Evolutionary conservation across 2,113 vertebrate genomes (phyloP), one percentile per base, ranked within the genome.

Genomic region (Ornithorhynchus anatinus): DNA sequence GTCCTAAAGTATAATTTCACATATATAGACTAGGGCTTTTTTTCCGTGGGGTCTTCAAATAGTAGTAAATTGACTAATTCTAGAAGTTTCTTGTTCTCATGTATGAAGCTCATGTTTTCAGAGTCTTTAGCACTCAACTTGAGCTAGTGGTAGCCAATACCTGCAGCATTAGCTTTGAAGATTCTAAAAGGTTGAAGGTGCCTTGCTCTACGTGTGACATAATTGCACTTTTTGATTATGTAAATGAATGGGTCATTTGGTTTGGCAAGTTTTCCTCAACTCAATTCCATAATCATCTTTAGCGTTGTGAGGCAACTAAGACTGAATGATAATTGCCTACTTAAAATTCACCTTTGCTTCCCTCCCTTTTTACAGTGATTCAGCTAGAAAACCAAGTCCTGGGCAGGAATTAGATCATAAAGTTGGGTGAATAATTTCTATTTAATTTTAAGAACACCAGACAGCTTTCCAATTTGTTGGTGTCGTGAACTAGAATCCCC

Each of bases 41-140:
- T 44, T n/a, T n/a, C n/a, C 35, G 42, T 25, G 43, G 51, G 8
- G 13, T 15, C 75, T 69, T 80, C 35, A 47, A 45, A 82, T 31
- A 20, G 42, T 20, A 66, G 57, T 48, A 44, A 59, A 47, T 22
- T 48, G 65, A 44, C 51, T 59, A 47, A 50, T 48, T 48, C 15
- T 48, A 13, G 29, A 16, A 16, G 25, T 29, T 27, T 48, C 32
- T 65, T 23, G 16, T 13, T 39, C 6, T 75, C 23, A 58, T 74
- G 44, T 44, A 44, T 59, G 31, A 59, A 51, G 14, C 57, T 8
- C 38, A 17, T 50, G 22, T 45, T 64, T 27, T 20, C 20, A n/a
- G 10, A 38, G 40, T 23, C 35, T 66, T 81, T 32, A 57, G 2
- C 19, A 16, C 17, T 27, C 5, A 60, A 17, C 13, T 33, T 7